Conservation (phyloP, 1,140 invertebrate species). For the Penaeus vannamei region DNA sequence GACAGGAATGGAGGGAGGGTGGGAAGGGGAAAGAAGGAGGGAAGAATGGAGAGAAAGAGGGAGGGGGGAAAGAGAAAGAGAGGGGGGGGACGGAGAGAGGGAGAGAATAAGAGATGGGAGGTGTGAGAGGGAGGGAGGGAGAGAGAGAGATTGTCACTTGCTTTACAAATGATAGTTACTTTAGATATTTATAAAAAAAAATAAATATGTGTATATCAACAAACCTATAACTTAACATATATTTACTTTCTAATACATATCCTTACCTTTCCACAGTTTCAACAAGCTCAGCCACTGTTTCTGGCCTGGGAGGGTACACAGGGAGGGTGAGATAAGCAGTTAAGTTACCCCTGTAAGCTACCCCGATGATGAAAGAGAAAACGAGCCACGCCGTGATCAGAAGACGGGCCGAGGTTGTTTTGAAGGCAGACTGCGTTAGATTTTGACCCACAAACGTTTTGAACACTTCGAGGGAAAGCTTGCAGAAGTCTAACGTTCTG, state of each 20-base stretch:
- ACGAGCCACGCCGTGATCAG: conserved; percentile 1
- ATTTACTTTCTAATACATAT: not conserved
- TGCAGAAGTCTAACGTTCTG: not conserved
- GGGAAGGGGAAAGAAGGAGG: too few relatives aligned
- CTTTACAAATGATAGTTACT: too few relatives aligned
- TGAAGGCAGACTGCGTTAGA: not conserved
- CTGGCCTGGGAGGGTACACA: not conserved
- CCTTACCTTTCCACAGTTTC: conserved; percentile 19
- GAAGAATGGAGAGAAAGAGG: too few relatives aligned
- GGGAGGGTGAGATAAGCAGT: conserved; percentile 28
- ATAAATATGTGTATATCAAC: too few relatives aligned
- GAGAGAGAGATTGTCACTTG: too few relatives aligned
- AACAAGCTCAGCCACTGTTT: conserved; percentile 17
- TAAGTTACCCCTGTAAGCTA: conserved; percentile 29
- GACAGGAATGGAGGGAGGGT: too few relatives aligned
- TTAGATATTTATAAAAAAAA: too few relatives aligned
- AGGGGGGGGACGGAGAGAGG: too few relatives aligned
- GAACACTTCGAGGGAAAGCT: not conserved
- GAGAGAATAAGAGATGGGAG: too few relatives aligned
- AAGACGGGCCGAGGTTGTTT: not conserved
- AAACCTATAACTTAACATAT: too few relatives aligned
- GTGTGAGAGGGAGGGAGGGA: too few relatives aligned
- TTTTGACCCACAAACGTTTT: not conserved
- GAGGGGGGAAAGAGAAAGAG: too few relatives aligned
- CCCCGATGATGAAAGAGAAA: not conserved